Evolutionary conservation across 2,888 invertebrate species (phyloP).

Genomic region (Onchidella celtica): DNA sequence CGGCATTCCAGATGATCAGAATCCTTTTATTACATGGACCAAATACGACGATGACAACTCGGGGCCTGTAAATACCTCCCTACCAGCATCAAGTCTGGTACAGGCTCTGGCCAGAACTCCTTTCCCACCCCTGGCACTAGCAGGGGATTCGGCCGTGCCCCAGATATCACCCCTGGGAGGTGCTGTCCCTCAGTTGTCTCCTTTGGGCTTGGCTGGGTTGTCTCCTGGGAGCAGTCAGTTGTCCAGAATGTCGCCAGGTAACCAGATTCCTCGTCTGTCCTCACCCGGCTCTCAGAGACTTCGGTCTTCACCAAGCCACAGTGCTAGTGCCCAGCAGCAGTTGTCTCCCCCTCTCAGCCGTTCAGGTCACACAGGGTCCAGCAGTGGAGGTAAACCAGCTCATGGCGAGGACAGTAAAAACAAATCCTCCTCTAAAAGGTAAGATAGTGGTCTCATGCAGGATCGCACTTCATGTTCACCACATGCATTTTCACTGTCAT

Average conservation of each 20-base stretch:
- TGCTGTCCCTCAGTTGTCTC: conserved; percentile 43
- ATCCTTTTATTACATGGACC: conserved; percentile 51
- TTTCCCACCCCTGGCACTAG: conserved; percentile 40
- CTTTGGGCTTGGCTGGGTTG: conserved; percentile 36
- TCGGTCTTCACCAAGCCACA: conserved; percentile 44
- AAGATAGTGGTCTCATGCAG: too few relatives aligned
- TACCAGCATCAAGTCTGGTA: conserved; percentile 47
- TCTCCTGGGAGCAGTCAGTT: conserved; percentile 40
- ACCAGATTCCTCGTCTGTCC: conserved; percentile 24
- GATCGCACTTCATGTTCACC: too few relatives aligned
- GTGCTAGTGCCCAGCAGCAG: conserved; percentile 18
- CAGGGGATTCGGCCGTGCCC: conserved; percentile 27
- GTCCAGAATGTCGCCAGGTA: conserved; percentile 35
- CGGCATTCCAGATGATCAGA: conserved; percentile 47
- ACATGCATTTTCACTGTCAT: too few relatives aligned
- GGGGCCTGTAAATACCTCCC: conserved; percentile 25
- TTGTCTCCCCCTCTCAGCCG: conserved; percentile 38
- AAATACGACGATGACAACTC: conserved; percentile 48
- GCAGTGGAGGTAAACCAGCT: conserved; percentile 18
- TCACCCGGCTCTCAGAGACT: conserved; percentile 40
- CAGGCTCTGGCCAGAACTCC: conserved; percentile 45
- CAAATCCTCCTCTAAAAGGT: conserved; percentile 43
- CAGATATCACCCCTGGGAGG: conserved; percentile 48
- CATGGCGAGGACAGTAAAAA: conserved; percentile 34
- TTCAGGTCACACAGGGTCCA: neutral